Evolutionary conservation across 23 tunicate species (phyloP).

Genomic region (Styela clava): DNA sequence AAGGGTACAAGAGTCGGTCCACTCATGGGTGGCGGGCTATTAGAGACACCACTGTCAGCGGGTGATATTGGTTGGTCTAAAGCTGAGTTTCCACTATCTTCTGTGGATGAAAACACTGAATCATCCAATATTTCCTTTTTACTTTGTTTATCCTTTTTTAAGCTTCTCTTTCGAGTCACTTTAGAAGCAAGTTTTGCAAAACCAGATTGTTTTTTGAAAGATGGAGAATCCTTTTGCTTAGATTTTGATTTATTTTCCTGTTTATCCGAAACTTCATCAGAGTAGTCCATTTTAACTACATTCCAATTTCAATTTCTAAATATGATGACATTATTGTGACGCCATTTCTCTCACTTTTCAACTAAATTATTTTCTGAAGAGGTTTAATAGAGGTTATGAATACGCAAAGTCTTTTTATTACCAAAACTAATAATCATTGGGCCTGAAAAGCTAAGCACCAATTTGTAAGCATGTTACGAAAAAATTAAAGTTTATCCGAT

Average conservation of each 20-base stretch:
- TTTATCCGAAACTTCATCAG: neutral
- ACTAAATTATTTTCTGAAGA: too few relatives aligned
- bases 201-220: constrained; percentile 5
- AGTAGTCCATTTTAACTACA: constrained; percentile 14
- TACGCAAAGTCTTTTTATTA: too few relatives aligned
- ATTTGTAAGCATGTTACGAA: too few relatives aligned
- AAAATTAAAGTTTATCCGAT: too few relatives aligned
- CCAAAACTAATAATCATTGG: too few relatives aligned
- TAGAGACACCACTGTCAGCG: constrained; percentile 24
- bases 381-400: too few relatives aligned
- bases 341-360: constrained; percentile 26
- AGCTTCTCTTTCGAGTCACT: constrained; percentile 18
- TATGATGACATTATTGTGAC: constrained; percentile 10
- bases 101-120: constrained; percentile 9
- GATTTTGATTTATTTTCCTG: neutral
- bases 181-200: constrained; percentile 30
- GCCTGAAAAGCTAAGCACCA: too few relatives aligned
- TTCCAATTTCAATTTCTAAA: neutral
- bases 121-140: constrained; percentile 15
- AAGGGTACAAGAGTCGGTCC: constrained; percentile 31
- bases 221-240: constrained; percentile 6
- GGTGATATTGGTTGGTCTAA: constrained; percentile 18
- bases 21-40: constrained; percentile 24
- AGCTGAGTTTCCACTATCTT: neutral
- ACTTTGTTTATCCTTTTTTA: constrained; percentile 1